A percentile compares a stretch with the other conserved stretches of the same genome.
Conservation (phyloP, 2,888 invertebrate genomes). For the Dryobota labecula region DNA sequence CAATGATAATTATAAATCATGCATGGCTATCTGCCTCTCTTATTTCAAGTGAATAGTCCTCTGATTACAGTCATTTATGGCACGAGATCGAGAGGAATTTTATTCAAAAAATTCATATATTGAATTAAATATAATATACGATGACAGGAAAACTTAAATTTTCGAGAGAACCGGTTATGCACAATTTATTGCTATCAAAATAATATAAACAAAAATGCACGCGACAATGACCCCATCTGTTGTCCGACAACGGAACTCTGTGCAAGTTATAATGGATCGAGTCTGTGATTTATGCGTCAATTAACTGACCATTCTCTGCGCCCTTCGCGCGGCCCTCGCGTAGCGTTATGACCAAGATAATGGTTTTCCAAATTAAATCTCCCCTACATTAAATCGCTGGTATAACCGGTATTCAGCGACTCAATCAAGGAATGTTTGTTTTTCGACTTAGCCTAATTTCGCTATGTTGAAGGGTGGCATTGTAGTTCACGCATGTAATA, state of each 20-base stretch:
- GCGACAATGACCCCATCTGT: conserved; percentile 83
- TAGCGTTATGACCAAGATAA: conserved; percentile 69
- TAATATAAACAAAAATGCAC: conserved; percentile 75
- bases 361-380: conserved; percentile 84
- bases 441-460: conserved; percentile 84
- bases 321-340: conserved; percentile 66
- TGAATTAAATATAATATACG: conserved; percentile 75
- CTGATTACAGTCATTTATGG: conserved; percentile 63
- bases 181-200: conserved; percentile 73
- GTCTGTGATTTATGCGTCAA: conserved; percentile 86
- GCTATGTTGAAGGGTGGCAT: conserved; percentile 73
- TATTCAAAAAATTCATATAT: conserved; percentile 75
- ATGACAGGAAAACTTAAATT: conserved; percentile 71
- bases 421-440: conserved; percentile 88
- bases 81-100: conserved; percentile 76
- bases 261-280: conserved; percentile 74
- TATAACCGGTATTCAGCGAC: conserved; percentile 78
- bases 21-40: conserved; percentile 22
- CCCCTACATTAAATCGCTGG: conserved; percentile 73
- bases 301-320: conserved; percentile 87
- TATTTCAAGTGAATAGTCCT: conserved; percentile 56
- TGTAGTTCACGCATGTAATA: conserved; percentile 69
- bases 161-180: conserved; percentile 76
- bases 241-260: conserved; percentile 74
- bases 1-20: conserved; percentile 38